Conservation (phyloP, 2,888 invertebrate genomes). For the Piscicola geometra region DNA sequence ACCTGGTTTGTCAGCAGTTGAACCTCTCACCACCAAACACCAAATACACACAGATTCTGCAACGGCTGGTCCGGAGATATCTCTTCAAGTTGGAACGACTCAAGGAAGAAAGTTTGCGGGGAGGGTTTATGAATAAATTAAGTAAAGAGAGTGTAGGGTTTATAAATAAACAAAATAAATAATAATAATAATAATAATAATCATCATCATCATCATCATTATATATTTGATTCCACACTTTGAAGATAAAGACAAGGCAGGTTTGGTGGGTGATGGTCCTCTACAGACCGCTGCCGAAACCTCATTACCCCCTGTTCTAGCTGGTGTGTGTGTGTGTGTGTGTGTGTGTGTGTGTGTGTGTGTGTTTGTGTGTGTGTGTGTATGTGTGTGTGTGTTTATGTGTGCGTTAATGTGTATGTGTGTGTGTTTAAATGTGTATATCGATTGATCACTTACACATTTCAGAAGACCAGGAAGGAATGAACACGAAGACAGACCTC, state of each 20-base stretch:
- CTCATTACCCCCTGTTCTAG: too few relatives aligned
- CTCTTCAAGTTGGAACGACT: constrained; percentile 55
- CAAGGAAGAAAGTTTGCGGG: constrained; percentile 50
- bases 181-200: too few relatives aligned
- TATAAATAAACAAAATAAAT: too few relatives aligned
- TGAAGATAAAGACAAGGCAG: constrained; percentile 12
- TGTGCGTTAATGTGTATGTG: too few relatives aligned
- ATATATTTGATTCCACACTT: neutral
- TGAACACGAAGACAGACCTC: neutral
- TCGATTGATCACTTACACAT: neutral
- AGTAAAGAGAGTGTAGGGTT: too few relatives aligned
- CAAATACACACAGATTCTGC: constrained; percentile 48
- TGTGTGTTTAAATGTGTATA: neutral
- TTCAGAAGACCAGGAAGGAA: neutral
- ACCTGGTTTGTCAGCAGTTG: constrained; percentile 48
- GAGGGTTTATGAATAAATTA: too few relatives aligned
- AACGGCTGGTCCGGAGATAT: constrained; percentile 54
- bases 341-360: too few relatives aligned
- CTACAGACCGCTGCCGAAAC: neutral
- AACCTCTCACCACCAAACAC: constrained; percentile 33
- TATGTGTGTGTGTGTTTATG: too few relatives aligned
- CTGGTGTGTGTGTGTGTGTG: too few relatives aligned
- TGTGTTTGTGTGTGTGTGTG: too few relatives aligned
- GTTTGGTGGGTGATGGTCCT: neutral
- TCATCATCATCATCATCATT: too few relatives aligned